phyloP scores from a whole-genome alignment of 2,888 invertebrate genomes.

The Drosophila phalerata region DNA sequence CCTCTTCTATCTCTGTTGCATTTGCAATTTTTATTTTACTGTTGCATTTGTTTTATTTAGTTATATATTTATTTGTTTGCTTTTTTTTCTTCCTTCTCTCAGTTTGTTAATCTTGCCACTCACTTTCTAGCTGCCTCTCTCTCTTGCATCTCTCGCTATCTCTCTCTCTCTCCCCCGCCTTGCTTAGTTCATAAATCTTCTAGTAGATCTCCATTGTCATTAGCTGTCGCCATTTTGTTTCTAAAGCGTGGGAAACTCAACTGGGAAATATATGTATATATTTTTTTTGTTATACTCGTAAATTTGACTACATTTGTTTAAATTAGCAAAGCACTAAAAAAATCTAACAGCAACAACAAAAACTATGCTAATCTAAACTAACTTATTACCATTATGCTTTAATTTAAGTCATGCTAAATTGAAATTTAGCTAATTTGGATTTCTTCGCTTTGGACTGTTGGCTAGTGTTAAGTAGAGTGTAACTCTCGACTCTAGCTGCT shows the following conservation, averaged over 20 bases:
- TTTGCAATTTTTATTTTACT: constrained; percentile 36
- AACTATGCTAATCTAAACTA: constrained; percentile 1
- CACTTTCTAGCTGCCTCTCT: neutral
- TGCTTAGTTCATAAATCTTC: constrained; percentile 30
- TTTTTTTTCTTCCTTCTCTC: constrained; percentile 35
- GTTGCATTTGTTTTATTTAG: constrained; percentile 50
- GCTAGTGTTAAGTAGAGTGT: constrained; percentile 52
- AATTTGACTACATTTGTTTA: constrained; percentile 48
- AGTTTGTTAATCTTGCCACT: constrained; percentile 2
- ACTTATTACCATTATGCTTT: constrained; percentile 28
- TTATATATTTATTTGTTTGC: constrained; percentile 54
- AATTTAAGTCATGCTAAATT: constrained; percentile 34
- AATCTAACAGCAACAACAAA: neutral
- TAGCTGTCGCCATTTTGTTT: constrained; percentile 40
- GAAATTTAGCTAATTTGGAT: constrained; percentile 49
- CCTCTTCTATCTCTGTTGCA: constrained; percentile 18
- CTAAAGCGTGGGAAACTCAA: constrained; percentile 67
- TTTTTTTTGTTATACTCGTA: constrained; percentile 28
- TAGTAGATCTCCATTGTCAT: constrained; percentile 37
- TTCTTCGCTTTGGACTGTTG: constrained; percentile 34
- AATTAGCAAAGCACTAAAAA: constrained; percentile 37
- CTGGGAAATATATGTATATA: constrained; percentile 8
- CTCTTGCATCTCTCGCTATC: neutral
- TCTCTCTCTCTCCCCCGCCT: neutral
- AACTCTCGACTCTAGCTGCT: constrained; percentile 37